Base-by-base conservation (phyloP, 2,888 invertebrate genomes). In the Eupithecia subfuscata region DNA sequence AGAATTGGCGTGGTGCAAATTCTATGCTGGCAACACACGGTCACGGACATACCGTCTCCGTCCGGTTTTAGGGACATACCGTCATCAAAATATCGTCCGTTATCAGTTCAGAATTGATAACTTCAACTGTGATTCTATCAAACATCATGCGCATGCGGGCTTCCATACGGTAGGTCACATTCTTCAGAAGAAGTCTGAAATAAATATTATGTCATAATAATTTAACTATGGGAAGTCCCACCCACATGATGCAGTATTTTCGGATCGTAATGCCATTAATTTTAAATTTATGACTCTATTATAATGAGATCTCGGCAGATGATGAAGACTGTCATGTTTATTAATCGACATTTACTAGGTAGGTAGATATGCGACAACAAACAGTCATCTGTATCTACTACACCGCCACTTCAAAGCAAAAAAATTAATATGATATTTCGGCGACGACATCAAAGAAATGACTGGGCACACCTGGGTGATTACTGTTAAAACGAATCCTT, bases 81-180 rank as follows among this genome's bases (percentile, higher is more conserved):
- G 80, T 85, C 85, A 93, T 84, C 56, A 91, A 65, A 37, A 90
- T 82, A 14, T 88, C 84, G 12, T 30, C 60, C 11, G 85, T 79
- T 0, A 72, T 14, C 4, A 93, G 76, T 3, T 89, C 83, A 0
- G 94, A 92, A 63, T 83, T 77, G 1, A 91, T 77, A 14, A 88
- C 75, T 69, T 91, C 92, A 18, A 93, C 83, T 1, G 83, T 82
- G 0, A 91, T 84, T 71, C 84, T 85, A 63, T 89, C 83, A n/a
- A 86, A 82, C 56, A 90, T 77, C 70, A 93, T 74, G 16, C 92
- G 86, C 65, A 91, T 88, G 2, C 91, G 87, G 12, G 90, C 93
- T 77, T 92, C 89, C 79, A 92, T 81, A 25, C 80, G 84, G 80
- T 90, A 93, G 45, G 79, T 64, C 2, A 90, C 92, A 60, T 90